Base-by-base conservation (phyloP, 53 echinoderm and acorn worm species). In the Paelopatides confundens region DNA sequence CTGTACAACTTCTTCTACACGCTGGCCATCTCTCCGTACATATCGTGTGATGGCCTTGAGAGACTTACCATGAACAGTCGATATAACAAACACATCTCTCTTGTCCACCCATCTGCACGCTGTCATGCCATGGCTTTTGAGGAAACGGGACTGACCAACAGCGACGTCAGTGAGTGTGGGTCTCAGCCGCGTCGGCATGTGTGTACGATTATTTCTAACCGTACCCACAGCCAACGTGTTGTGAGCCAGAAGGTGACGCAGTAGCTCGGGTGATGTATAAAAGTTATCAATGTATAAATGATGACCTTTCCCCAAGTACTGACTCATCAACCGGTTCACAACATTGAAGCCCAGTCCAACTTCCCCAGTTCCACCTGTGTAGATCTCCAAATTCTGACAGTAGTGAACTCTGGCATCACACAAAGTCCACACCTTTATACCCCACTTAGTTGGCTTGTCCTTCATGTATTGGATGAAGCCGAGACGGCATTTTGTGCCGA, bases 191-290 rank as follows among this genome's bases (percentile, higher is more conserved):
- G 35, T 27, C 13, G 82, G 62, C 82, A 82, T 82, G 62, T 62
- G 35, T 31, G 11, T 31, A 4, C 63, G 82, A 31, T 82, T 52
- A 2, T 30, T 2, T n/a, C 82, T 1, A 52, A 82, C 82, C 63
- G 82, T 82, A 2, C 82, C 82, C 33, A 82, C 82, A 33, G 82
- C 82, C 82, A 82, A 35, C 34, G 82, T 82, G 33, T 82, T 52
- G 82, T 82, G 62, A 33, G 12, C 18, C 10, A 82, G 62, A 4
- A 82, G 82, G 27, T 82, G 82, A 27, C 4, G 15, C 62, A 82
- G 34, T 33, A 82, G 33, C 31, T 29, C 54, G 21, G 82, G 82
- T 2, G 62, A 58, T 0, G 82, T 82, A 35, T 82, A 82, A 62
- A 82, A 82, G 62, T 82, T 62, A 38, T 82, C 82, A 0, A 14